Base-by-base conservation (phyloP, 2,888 invertebrate genomes). In the Mayetiola destructor region DNA sequence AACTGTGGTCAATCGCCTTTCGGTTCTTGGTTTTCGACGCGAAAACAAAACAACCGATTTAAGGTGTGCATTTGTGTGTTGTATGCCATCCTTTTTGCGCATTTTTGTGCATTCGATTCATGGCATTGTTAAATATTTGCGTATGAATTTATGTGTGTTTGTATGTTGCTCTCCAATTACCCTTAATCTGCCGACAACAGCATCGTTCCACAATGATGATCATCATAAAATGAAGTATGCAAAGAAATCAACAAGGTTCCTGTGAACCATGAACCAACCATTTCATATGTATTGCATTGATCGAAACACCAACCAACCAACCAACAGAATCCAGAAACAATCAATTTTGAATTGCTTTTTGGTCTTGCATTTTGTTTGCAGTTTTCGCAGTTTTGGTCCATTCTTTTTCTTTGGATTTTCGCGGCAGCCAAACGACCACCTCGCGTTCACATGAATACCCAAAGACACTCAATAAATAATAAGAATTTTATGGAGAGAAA, bases 81-180 rank as follows among this genome's bases (percentile, higher is more conserved):
- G 18, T 39, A 18, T 5, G n/a, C 6, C 18, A 3, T 39, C 8
- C 20, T 39, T 39, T 16, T 16, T 40, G 21, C 40, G 21, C 20
- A 3, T 6, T 42, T 21, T 23, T 42, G 21, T 42, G n/a, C n/a
- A n/a, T n/a, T 42, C 42, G 12, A 23, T 42, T 42, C 14, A 6
- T 42, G 42, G n/a, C 23, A 23, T 42, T 42, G 42, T 23, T 42
- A 23, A 42, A 42, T 42, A 42, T 42, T 42, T 42, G 42, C 42
- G 42, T 42, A 42, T 42, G 10, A 23, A 42, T 39, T 16, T 42
- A 10, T 42, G 42, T 42, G 23, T 42, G 42, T 42, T 3, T 42
- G 42, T 42, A n/a, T 42, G 42, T 48, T 48, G 48, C 48, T 48
- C 48, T 48, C 48, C 48, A 48, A 48, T 48, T 48, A 48, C 48